Evolutionary conservation across 2,113 vertebrate genomes (phyloP).

Genomic region (Sardina pilchardus): DNA sequence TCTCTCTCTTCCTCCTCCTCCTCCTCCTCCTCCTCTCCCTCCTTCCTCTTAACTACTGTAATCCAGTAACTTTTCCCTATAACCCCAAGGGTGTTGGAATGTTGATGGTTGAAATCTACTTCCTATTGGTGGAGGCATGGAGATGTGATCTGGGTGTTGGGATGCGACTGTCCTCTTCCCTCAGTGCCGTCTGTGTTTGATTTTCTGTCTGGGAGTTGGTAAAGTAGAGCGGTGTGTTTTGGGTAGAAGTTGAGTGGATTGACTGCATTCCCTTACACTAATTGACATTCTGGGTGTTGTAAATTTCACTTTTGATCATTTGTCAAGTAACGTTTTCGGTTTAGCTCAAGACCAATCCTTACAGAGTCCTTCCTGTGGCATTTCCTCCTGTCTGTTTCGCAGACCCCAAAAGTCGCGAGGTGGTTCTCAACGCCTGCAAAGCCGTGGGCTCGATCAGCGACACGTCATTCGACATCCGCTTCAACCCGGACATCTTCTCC

Average conservation of each 20-base stretch:
- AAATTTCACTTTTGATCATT: neutral
- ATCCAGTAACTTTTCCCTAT: neutral
- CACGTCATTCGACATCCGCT: slow-evolving; percentile 93
- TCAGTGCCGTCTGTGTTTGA: neutral
- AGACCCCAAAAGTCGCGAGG: slow-evolving; percentile 92
- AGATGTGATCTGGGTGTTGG: neutral
- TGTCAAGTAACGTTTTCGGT: neutral
- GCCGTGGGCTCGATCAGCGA: slow-evolving; percentile 93
- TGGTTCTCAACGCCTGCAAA: slow-evolving; percentile 93
- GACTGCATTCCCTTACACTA: neutral
- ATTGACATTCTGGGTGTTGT: neutral
- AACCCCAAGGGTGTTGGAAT: neutral
- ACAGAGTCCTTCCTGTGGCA: neutral
- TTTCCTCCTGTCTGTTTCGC: slow-evolving; percentile 53
- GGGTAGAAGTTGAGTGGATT: neutral
- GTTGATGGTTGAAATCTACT: neutral
- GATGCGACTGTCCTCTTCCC: neutral
- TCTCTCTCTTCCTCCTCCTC: neutral
- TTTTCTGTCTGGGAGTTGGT: neutral
- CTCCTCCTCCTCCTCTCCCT: too few species aligned
- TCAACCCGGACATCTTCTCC: slow-evolving; percentile 98
- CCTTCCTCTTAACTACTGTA: neutral
- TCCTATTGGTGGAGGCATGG: neutral
- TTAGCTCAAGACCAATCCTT: neutral
- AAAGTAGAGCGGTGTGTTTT: neutral